Percentiles rank a stretch among this genome's conserved stretches.
Conservation (phyloP, 2,113 vertebrate genomes). For the Pseudorasbora parva region DNA sequence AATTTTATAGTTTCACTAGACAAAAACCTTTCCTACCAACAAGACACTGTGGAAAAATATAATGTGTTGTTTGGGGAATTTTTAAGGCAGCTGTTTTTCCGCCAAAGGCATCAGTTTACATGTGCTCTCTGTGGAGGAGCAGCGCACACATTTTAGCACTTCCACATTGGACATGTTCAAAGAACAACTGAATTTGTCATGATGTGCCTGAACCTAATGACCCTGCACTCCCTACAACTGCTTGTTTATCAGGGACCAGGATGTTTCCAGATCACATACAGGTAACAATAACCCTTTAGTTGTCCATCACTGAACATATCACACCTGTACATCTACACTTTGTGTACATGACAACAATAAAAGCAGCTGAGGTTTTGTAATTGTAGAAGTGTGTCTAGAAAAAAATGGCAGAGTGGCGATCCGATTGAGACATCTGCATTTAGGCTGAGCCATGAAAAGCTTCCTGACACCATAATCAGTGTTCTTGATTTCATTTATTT, state of each 20-base stretch:
- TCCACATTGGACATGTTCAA: background rate
- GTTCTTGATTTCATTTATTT: slow-evolving; percentile 20
- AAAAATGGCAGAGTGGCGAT: slow-evolving; percentile 45
- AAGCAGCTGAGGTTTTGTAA: slow-evolving; percentile 63
- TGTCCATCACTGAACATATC: slow-evolving; percentile 48
- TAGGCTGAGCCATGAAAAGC: background rate
- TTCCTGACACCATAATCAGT: slow-evolving; percentile 30
- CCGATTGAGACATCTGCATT: background rate
- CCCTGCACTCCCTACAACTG: background rate
- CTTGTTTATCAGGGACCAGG: slow-evolving; percentile 9
- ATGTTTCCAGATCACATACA: background rate
- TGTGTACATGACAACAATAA: slow-evolving; percentile 61
- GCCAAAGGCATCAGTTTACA: background rate
- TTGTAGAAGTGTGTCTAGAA: slow-evolving; percentile 45
- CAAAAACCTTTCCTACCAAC: background rate
- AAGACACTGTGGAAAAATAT: background rate
- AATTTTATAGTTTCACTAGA: background rate
- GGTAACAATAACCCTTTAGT: slow-evolving; percentile 19
- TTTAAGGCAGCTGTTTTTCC: slow-evolving; percentile 9
- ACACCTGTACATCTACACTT: slow-evolving; percentile 51
- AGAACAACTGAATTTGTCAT: slow-evolving; percentile 2
- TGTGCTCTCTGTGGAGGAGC: background rate
- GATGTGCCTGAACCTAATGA: slow-evolving; percentile 3
- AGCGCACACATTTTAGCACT: background rate
- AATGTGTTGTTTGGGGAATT: background rate